Conservation (phyloP, 1,140 invertebrate genomes). For the Dendroctonus valens region DNA sequence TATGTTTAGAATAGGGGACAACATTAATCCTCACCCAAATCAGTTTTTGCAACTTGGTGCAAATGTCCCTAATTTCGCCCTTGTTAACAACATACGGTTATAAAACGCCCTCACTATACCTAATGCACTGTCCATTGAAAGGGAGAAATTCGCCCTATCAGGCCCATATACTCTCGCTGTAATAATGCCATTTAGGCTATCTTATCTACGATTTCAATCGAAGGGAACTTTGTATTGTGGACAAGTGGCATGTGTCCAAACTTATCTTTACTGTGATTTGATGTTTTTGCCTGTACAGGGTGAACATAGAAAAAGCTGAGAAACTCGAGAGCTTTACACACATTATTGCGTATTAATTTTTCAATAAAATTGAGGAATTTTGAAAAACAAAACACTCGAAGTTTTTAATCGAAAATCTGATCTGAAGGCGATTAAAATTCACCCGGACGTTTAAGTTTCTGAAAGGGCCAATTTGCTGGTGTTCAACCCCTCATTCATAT, state of each 20-base stretch:
- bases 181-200: constrained; percentile 30
- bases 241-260: constrained; percentile 31
- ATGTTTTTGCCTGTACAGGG: no score
- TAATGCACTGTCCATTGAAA: constrained; percentile 4
- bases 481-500: constrained; percentile 14
- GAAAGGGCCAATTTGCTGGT: constrained; percentile 17
- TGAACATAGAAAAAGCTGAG: no score
- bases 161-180: constrained; percentile 12
- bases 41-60: no score
- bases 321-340: no score
- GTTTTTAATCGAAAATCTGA: constrained; percentile 3
- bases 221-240: constrained; percentile 23
- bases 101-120: constrained; percentile 23
- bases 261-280: background rate
- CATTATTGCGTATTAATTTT: no score
- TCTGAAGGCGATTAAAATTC: constrained; percentile 19
- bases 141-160: constrained; percentile 4
- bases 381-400: no score
- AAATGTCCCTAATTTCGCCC: background rate
- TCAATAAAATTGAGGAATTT: no score
- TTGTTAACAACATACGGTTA: constrained; percentile 27
- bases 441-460: constrained; percentile 7
- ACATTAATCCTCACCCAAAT: no score
- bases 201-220: constrained; percentile 21
- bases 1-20: no score